Evolutionary conservation across 2,888 invertebrate species (phyloP).

Genomic region (Andrena flavipes): DNA sequence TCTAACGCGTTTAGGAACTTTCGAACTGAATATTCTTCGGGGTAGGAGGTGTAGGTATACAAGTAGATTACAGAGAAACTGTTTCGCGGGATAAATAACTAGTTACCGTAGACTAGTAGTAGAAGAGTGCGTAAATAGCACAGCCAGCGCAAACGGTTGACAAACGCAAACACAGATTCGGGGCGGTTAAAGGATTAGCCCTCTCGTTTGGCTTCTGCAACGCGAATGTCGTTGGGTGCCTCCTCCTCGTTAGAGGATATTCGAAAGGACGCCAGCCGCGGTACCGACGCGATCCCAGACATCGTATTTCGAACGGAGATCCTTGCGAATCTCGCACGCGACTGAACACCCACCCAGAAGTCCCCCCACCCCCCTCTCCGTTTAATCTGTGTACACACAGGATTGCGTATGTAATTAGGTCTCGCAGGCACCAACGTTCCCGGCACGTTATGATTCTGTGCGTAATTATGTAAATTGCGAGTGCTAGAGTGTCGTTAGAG

Average conservation of each 20-base stretch:
- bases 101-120: background rate
- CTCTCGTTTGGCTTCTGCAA: constrained; percentile 33
- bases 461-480: constrained; percentile 40
- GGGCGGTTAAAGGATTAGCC: constrained; percentile 34
- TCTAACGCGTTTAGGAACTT: too few species aligned
- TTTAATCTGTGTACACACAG: constrained; percentile 73
- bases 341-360: constrained; percentile 20
- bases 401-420: constrained; percentile 77
- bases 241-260: constrained; percentile 48
- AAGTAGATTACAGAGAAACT: background rate
- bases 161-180: constrained; percentile 10
- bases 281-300: background rate
- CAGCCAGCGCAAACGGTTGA: constrained; percentile 39
- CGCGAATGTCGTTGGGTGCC: constrained; percentile 32
- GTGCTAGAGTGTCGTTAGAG: constrained; percentile 44
- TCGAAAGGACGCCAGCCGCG: constrained; percentile 48
- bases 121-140: background rate
- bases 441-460: constrained; percentile 73
- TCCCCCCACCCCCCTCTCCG: constrained; percentile 37
- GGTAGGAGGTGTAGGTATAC: too few species aligned
- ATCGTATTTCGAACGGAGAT: constrained; percentile 30
- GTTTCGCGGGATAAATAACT: background rate
- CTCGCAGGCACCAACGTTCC: constrained; percentile 76
- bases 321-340: constrained; percentile 59
- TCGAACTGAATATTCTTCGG: too few species aligned